phyloP scores from a whole-genome alignment of 1,140 invertebrate genomes.

The Choristoneura fumiferana region DNA sequence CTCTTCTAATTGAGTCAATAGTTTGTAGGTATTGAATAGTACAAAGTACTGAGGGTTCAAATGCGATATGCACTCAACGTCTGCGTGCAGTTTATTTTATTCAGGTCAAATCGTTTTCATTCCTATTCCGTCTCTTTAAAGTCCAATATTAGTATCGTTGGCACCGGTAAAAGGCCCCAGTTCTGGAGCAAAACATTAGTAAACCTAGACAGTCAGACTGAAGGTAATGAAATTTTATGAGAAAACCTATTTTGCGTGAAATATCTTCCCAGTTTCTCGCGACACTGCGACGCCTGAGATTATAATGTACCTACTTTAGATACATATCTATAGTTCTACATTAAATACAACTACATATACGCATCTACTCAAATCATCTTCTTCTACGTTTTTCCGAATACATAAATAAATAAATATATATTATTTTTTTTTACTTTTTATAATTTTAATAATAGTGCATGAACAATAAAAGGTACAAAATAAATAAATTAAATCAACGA shows the following conservation, averaged over 20 bases:
- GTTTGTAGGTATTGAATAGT: too few species aligned
- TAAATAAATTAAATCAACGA: too few species aligned
- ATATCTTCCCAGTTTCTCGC: slow-evolving; percentile 1
- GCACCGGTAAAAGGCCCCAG: neutral
- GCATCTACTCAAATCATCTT: too few species aligned
- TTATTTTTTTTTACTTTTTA: too few species aligned
- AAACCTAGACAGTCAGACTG: slow-evolving; percentile 8
- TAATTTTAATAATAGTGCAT: too few species aligned
- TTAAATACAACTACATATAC: too few species aligned
- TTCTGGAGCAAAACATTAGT: neutral
- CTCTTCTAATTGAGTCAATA: too few species aligned
- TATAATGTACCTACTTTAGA: neutral
- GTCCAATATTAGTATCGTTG: neutral
- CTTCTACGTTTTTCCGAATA: too few species aligned
- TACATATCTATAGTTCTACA: too few species aligned
- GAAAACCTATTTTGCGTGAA: slow-evolving; percentile 12
- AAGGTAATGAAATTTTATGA: slow-evolving; percentile 9
- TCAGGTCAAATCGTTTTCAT: neutral
- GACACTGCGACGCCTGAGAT: neutral
- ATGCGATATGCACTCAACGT: too few species aligned
- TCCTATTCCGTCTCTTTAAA: neutral
- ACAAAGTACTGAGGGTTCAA: neutral
- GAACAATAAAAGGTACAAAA: too few species aligned
- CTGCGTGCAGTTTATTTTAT: neutral
- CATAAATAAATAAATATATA: too few species aligned